phyloP scores from a whole-genome alignment of 2,113 vertebrate genomes.

The Promerops cafer region DNA sequence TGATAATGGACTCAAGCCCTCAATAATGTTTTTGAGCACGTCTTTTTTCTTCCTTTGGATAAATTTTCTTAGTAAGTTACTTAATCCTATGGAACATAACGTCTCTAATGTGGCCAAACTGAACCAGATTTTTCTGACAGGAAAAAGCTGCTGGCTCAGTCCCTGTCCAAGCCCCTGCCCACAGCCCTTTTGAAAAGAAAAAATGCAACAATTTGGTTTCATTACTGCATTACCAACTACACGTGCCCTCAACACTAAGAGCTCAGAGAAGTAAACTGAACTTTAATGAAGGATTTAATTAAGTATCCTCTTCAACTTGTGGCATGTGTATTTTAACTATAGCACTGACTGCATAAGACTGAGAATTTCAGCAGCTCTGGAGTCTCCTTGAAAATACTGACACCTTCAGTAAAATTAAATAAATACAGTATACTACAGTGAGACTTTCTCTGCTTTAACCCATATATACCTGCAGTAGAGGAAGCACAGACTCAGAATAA shows the following conservation, averaged over 20 bases:
- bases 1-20: fast-evolving
- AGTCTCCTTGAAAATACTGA: slow-evolving; percentile 61
- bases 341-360: not conserved
- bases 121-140: not conserved
- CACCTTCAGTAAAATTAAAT: slow-evolving; percentile 59
- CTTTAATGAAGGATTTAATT: not conserved
- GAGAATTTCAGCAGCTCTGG: not conserved
- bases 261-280: not conserved
- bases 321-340: not conserved
- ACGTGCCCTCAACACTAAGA: not conserved
- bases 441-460: not conserved
- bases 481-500: not conserved
- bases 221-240: not conserved
- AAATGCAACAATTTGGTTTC: not conserved
- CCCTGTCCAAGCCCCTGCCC: not conserved
- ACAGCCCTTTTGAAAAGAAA: not conserved
- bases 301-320: not conserved
- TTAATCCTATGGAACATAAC: not conserved
- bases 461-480: not conserved
- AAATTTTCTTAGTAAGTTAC: not conserved
- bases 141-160: not conserved
- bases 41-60: not conserved
- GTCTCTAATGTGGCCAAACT: not conserved
- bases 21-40: fast-evolving
- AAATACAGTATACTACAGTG: not conserved